Evolutionary conservation across 2,888 invertebrate species (phyloP).

Genomic region (Neoascia interrupta): DNA sequence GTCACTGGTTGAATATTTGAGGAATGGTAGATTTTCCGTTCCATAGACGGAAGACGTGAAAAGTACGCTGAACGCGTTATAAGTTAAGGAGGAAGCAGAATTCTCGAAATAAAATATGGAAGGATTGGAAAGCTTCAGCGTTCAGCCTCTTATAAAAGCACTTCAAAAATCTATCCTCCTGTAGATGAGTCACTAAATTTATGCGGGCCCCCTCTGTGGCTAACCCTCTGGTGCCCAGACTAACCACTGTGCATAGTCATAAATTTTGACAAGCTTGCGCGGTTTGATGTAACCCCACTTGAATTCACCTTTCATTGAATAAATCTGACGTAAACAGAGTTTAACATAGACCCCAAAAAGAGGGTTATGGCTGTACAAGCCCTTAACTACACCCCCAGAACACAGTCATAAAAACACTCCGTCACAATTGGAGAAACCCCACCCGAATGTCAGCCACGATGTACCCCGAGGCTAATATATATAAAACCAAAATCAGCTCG

Average conservation of each 20-base stretch:
- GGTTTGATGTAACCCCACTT: conserved; percentile 31
- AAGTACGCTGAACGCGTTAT: too few relatives aligned
- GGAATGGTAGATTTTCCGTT: background rate
- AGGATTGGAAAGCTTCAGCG: conserved; percentile 4
- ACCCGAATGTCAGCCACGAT: background rate
- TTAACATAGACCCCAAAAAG: conserved; percentile 17
- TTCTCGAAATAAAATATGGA: background rate
- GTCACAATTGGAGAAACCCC: conserved; percentile 19
- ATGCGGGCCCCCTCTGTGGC: too few relatives aligned
- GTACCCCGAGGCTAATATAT: conserved; percentile 44
- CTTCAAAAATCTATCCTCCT: background rate
- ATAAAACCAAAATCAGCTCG: conserved; percentile 33
- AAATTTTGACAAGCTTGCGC: conserved; percentile 2
- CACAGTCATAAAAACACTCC: conserved; percentile 30
- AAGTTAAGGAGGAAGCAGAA: background rate
- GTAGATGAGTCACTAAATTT: too few relatives aligned
- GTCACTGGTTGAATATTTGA: conserved; percentile 62
- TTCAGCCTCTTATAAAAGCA: background rate
- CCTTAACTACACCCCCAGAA: conserved; percentile 27
- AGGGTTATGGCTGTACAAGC: conserved; percentile 27
- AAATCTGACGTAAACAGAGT: conserved; percentile 56
- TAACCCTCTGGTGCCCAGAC: too few relatives aligned
- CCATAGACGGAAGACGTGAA: background rate
- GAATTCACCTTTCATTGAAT: conserved; percentile 38
- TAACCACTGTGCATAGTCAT: too few relatives aligned